Evolutionary conservation across 2,888 invertebrate genomes (phyloP), one percentile per base, ranked within the genome.

Genomic region (Cactoblastis cactorum): DNA sequence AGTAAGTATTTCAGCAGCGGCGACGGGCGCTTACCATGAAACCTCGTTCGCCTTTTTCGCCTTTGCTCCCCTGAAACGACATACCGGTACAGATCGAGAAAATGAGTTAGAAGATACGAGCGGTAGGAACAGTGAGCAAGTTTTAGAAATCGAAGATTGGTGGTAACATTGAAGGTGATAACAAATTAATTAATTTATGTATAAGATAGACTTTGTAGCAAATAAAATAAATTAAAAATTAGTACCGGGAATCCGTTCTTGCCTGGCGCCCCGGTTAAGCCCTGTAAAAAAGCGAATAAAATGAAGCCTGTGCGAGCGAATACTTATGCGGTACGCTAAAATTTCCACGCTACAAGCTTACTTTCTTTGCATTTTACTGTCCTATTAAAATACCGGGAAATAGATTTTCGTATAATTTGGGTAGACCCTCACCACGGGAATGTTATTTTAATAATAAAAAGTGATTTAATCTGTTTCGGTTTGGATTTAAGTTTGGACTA

Each of bases 211-310:
- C 15, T 18, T 5, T 51, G 41, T 14, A 58, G 54, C 15, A 34
- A 47, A 50, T 43, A 51, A 57, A 54, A 60, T 53, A 58, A 77
- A 83, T 82, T 60, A 58, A 66, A 85, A 86, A 87, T 86, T 90
- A 65, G 61, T 86, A 96, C 96, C 94, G 96, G 96, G 92, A 96
- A 96, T 91, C 96, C 96, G 84, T 95, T 95, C 91, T 95, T 95
- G 83, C 96, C 96, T 69, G 95, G 92, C 74, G 95, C 92, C 80
- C 96, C 96, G 80, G 93, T 91, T 73, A 93, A 88, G 79, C 96
- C 96, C 95, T 95, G 93, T 66, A 78, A 91, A 67, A 54, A 61
- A 47, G 35, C 33, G 14, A 34, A 46, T 17, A 18, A 47, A 35
- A 53, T 43, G 43, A 43, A 43, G 43, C 43, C 43, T 28, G 43